phyloP scores from a whole-genome alignment of 1,140 invertebrate genomes.

The Aphaenogaster rudis region DNA sequence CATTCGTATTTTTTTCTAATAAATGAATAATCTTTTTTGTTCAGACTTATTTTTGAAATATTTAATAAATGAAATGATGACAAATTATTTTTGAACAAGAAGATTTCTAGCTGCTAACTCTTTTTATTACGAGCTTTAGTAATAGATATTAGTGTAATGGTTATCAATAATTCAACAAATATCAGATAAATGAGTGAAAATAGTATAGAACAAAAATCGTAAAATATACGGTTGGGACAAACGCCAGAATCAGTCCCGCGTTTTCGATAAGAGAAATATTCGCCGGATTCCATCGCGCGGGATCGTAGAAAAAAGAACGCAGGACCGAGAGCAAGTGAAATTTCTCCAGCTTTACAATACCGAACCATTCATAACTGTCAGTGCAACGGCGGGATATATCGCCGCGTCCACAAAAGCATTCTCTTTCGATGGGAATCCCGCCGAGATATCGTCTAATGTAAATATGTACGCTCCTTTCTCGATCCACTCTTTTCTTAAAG shows the following conservation, averaged over 20 bases:
- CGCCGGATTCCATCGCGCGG: background rate
- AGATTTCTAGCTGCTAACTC: background rate
- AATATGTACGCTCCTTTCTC: slow-evolving; percentile 60
- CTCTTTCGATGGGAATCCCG: slow-evolving; percentile 66
- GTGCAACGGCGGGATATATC: slow-evolving; percentile 54
- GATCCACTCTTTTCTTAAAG: slow-evolving; percentile 41
- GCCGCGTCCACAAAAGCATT: slow-evolving; percentile 62
- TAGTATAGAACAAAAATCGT: background rate
- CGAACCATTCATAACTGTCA: slow-evolving; percentile 68
- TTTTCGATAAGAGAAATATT: slow-evolving; percentile 66
- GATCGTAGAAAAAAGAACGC: slow-evolving; percentile 13
- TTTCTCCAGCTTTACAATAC: slow-evolving; percentile 56
- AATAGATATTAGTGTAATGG: background rate
- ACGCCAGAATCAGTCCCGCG: slow-evolving; percentile 10
- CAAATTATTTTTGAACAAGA: background rate
- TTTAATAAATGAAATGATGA: background rate
- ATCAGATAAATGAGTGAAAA: background rate
- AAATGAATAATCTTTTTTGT: background rate
- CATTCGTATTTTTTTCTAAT: background rate
- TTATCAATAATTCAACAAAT: background rate
- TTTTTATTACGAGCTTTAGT: background rate
- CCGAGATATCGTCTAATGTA: slow-evolving; percentile 59
- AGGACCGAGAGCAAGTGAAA: slow-evolving; percentile 55
- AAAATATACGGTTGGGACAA: background rate
- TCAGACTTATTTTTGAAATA: background rate